phyloP scores from a whole-genome alignment of 2,888 invertebrate species.

The Metellina segmentata region DNA sequence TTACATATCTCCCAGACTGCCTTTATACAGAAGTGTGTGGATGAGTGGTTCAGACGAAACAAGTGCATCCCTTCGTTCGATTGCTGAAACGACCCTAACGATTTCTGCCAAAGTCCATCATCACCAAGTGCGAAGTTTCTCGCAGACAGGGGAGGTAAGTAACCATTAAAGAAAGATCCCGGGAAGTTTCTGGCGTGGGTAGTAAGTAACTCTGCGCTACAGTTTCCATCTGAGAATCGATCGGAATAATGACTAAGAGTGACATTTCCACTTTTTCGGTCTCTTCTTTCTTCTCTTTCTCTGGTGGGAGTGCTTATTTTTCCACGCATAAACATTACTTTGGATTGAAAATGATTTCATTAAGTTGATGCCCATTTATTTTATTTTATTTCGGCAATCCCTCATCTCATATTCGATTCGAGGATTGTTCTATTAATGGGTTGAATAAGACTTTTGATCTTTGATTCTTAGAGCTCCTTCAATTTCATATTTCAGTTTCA shows the following conservation, averaged over 20 bases:
- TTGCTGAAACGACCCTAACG: slow-evolving; percentile 33
- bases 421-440: background rate
- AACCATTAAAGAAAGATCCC: slow-evolving; percentile 23
- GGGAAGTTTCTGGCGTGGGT: slow-evolving; percentile 21
- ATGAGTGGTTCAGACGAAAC: background rate
- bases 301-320: background rate
- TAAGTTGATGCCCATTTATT: background rate
- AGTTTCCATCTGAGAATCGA: slow-evolving; percentile 48
- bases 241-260: slow-evolving; percentile 58
- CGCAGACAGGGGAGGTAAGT: slow-evolving; percentile 17
- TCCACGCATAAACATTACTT: background rate
- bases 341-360: background rate
- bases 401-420: background rate
- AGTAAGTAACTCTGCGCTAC: slow-evolving; percentile 17
- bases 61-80: background rate
- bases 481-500: too few relatives aligned
- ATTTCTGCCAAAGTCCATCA: slow-evolving; percentile 38
- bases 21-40: background rate
- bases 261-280: slow-evolving; percentile 17
- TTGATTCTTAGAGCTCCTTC: too few relatives aligned
- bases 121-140: slow-evolving; percentile 55
- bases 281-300: background rate
- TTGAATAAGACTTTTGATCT: background rate
- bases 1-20: background rate
- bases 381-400: background rate